Conservation (phyloP, 2,797 vertebrate species). For the Liparis tanakae region DNA sequence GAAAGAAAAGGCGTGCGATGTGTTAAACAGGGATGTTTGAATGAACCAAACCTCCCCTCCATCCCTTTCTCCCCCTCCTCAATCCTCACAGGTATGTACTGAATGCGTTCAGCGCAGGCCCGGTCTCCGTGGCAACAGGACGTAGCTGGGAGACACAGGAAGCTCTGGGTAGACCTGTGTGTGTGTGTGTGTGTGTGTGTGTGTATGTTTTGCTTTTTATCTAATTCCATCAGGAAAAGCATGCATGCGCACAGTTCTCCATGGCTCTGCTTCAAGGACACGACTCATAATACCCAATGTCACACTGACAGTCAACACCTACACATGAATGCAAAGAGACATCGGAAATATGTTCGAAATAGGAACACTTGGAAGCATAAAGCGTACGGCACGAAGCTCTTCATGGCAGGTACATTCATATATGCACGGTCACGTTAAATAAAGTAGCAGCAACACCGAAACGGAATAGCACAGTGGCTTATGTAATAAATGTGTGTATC, state of each 20-base stretch:
- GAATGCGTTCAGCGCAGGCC: conserved; percentile 35
- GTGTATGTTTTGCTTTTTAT: conserved; percentile 21
- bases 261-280: conserved; percentile 55
- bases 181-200: not conserved
- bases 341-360: not conserved
- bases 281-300: conserved; percentile 38
- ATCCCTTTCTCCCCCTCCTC: conserved; percentile 32
- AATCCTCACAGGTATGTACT: conserved; percentile 58
- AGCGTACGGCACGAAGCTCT: not conserved
- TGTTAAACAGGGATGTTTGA: conserved; percentile 50
- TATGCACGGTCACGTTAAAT: not conserved
- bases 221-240: conserved; percentile 56
- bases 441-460: not conserved
- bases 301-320: conserved; percentile 26
- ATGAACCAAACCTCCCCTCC: conserved; percentile 35
- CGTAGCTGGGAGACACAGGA: conserved; percentile 51
- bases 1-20: conserved; percentile 43
- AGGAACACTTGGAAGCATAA: not conserved
- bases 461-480: conserved; percentile 20
- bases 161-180: conserved; percentile 42
- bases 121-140: conserved; percentile 70
- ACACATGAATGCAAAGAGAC: conserved; percentile 17
- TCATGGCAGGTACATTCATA: not conserved
- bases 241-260: conserved; percentile 38
- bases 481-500: conserved; percentile 19